Percentiles rank a stretch among this genome's conserved stretches.
Conservation (phyloP, 2,888 invertebrate genomes). For the Anoplius nigerrimus region DNA sequence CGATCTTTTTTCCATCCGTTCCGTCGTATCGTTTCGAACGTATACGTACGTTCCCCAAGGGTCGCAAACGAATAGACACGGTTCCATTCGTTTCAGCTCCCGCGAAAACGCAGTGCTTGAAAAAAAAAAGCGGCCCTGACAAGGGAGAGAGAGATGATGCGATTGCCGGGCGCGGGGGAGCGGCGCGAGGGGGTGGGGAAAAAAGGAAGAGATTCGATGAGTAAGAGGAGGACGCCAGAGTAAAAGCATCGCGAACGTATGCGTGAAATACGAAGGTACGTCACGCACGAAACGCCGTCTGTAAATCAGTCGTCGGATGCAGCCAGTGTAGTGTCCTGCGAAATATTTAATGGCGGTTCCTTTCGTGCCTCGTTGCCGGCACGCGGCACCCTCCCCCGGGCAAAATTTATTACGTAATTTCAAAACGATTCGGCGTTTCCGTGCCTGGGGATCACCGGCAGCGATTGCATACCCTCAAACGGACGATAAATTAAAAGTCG, state of each 20-base stretch:
- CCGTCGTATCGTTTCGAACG: constrained; percentile 22
- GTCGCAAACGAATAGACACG: constrained; percentile 22
- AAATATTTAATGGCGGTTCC: constrained; percentile 30
- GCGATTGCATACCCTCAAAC: constrained; percentile 31
- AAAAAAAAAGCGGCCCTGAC: neutral
- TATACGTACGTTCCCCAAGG: constrained; percentile 35
- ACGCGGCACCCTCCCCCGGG: neutral
- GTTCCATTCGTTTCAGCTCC: constrained; percentile 21
- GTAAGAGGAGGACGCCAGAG: neutral
- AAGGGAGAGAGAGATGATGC: neutral
- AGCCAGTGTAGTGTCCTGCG: constrained; percentile 1
- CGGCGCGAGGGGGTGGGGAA: neutral
- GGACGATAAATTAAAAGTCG: constrained; percentile 32
- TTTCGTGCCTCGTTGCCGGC: constrained; percentile 5
- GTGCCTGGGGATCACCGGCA: constrained; percentile 16
- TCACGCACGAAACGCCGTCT: constrained; percentile 30
- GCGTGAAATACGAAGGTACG: constrained; percentile 25
- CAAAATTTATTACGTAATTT: constrained; percentile 40
- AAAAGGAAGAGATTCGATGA: neutral
- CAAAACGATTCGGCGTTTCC: constrained; percentile 30
- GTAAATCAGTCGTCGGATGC: constrained; percentile 26
- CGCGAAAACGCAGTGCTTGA: constrained; percentile 8
- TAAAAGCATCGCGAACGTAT: constrained; percentile 14
- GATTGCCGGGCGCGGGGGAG: neutral
- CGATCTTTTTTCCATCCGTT: constrained; percentile 1